Base-by-base conservation (phyloP, 2,113 vertebrate species). In the Urocolius indicus region DNA sequence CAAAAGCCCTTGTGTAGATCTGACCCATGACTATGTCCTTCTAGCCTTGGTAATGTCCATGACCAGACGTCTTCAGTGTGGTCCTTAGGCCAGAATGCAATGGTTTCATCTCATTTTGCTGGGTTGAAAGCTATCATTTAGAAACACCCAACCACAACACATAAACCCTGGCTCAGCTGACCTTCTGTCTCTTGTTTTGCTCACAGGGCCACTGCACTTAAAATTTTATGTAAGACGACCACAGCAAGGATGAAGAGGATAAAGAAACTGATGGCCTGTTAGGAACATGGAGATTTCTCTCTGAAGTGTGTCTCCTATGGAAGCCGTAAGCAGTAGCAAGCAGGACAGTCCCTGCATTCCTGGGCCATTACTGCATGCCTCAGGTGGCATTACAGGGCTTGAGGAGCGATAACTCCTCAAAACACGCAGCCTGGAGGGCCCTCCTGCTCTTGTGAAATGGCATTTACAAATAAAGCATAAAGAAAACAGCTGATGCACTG, bases 171-270 rank as follows among this genome's bases (percentile, higher is more conserved):
- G 92, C 95, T 92, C 84, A 76, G 73, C n/a, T 92, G 95, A 93
- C 91, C 81, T 91, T 83, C 67, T 85, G 89, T 85, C 61, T 93
- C 93, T 69, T 89, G 91, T 58, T 84, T 96, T 73, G 95, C 75
- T 96, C 79, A 72, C 69, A 17, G 2, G 1, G 52, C 26, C 38
- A 61, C 59, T 17, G 23, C 67, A 76, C 89, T 91, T 83, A 23
- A 77, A 71, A 86, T 90, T 87, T 93, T 94, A 65, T 51, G 27
- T 72, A 78, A 94, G 90, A 58, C 2, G 8, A 83, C 67, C 5
- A 2, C 3, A 90, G 69, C 54, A 75, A 89, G 71, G 69, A 90
- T 90, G 71, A 84, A 90, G 69, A 90, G 36, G 49, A 75, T 54
- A 93, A 90, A 69, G 84, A 74, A 95, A 63, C 52, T 34, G 87